Percentiles rank a stretch among this genome's conserved stretches.
Conservation (phyloP, 2,888 invertebrate species). For the Acleris cristana region DNA sequence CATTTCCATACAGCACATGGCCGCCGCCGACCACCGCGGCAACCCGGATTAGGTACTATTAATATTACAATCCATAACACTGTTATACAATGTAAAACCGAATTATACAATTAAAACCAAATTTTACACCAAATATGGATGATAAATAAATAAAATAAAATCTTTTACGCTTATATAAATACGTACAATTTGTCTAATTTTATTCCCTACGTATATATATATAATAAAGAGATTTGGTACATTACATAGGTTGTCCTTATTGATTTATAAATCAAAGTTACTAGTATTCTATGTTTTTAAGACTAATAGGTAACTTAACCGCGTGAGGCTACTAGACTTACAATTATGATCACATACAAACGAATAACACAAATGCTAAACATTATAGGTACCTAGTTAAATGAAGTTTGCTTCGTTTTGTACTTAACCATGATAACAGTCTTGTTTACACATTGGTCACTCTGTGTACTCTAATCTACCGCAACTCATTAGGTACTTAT, state of each 20-base stretch:
- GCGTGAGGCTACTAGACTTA: constrained; percentile 54
- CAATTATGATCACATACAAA: constrained; percentile 43
- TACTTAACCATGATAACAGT: constrained; percentile 77
- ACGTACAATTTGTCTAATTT: constrained; percentile 43
- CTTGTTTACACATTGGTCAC: constrained; percentile 78
- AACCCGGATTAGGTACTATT: too few species aligned
- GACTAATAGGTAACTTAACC: constrained; percentile 78
- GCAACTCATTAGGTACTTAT: too few species aligned
- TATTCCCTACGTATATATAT: constrained; percentile 17
- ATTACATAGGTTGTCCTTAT: constrained; percentile 8
- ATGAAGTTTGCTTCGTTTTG: constrained; percentile 56
- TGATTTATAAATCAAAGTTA: not conserved
- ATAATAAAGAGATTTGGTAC: constrained; percentile 14
- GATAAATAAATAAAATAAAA: constrained; percentile 68
- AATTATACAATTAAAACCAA: constrained; percentile 33
- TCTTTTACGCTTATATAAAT: constrained; percentile 64
- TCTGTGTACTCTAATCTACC: constrained; percentile 46
- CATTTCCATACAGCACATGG: not conserved
- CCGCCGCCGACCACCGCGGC: not conserved
- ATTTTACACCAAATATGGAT: constrained; percentile 40
- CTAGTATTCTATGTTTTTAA: not conserved
- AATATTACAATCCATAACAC: constrained; percentile 9
- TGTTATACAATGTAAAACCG: constrained; percentile 29
- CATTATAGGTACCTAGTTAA: constrained; percentile 29
- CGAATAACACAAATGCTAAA: constrained; percentile 40